Evolutionary conservation across 1,140 invertebrate species (phyloP).

Genomic region (Drosophila navojoa): DNA sequence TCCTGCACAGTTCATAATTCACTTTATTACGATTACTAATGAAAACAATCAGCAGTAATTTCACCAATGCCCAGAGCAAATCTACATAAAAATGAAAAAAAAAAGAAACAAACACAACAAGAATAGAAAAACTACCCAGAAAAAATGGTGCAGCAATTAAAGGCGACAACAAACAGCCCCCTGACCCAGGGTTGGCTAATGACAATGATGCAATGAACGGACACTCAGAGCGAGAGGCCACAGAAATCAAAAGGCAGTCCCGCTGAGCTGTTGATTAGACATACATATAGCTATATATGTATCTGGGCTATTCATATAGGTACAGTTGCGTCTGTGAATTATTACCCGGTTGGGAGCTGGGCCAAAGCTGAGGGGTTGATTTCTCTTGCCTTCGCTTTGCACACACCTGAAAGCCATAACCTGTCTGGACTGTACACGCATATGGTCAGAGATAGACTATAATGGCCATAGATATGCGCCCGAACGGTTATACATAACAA

Average conservation of each 20-base stretch:
- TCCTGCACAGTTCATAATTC: conserved; percentile 73
- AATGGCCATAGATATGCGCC: conserved; percentile 68
- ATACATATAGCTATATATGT: too few species aligned
- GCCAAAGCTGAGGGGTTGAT: conserved; percentile 45
- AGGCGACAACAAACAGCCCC: conserved; percentile 79
- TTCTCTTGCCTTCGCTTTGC: conserved; percentile 1
- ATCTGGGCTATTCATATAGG: too few species aligned
- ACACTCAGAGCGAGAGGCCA: conserved; percentile 36
- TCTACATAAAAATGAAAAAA: conserved; percentile 53
- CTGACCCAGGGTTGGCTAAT: conserved; percentile 69
- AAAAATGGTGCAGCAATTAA: conserved; percentile 65
- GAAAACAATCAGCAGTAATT: conserved; percentile 81
- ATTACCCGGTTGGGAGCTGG: conserved; percentile 18
- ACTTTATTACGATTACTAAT: conserved; percentile 80
- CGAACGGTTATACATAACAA: conserved; percentile 77
- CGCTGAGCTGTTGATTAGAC: conserved; percentile 66
- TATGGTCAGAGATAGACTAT: conserved; percentile 73
- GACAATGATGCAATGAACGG: conserved; percentile 65
- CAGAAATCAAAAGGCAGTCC: conserved; percentile 76
- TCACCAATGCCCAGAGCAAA: conserved; percentile 48
- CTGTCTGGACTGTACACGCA: conserved; percentile 71
- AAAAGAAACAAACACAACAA: conserved; percentile 24
- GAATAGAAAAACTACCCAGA: conserved; percentile 59
- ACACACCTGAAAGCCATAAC: conserved; percentile 77
- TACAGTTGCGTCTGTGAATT: conserved; percentile 74